Conservation (phyloP, 2,888 invertebrate species). For the Chloroclysta siterata region DNA sequence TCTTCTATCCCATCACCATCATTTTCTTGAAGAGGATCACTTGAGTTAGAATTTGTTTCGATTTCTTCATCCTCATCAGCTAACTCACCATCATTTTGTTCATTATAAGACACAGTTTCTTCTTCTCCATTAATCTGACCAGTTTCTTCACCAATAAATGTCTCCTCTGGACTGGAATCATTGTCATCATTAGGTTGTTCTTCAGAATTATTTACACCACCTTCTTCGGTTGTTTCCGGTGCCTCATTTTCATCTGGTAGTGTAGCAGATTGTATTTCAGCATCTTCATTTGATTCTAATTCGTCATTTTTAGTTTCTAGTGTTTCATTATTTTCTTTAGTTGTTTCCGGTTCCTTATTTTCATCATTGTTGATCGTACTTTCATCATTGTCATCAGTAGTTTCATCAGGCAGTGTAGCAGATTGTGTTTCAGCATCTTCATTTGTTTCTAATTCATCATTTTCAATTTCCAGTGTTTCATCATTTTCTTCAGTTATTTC, state of each 20-base stretch:
- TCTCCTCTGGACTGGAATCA: not conserved
- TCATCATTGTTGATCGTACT: not conserved
- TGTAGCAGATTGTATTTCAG: slow-evolving; percentile 4
- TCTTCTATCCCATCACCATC: not conserved
- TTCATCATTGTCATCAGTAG: not conserved
- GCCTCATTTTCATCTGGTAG: slow-evolving; percentile 6
- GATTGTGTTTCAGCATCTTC: slow-evolving; percentile 4
- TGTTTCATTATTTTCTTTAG: not conserved
- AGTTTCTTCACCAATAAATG: not conserved
- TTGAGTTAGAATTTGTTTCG: slow-evolving; percentile 1
- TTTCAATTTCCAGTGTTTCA: not conserved
- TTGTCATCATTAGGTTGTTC: not conserved
- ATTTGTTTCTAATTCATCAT: slow-evolving; percentile 9
- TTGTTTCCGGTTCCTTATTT: slow-evolving; percentile 1
- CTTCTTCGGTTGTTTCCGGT: not conserved
- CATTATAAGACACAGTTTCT: not conserved
- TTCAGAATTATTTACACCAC: too few relatives aligned
- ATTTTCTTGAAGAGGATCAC: not conserved
- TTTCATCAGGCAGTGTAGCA: slow-evolving; percentile 2
- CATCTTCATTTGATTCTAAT: slow-evolving; percentile 5
- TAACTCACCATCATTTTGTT: not conserved
- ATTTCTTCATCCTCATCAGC: slow-evolving; percentile 4
- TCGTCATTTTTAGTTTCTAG: slow-evolving; percentile 2
- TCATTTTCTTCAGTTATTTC: slow-evolving; percentile 2
- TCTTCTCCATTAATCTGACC: slow-evolving; percentile 3